phyloP scores from a whole-genome alignment of 2,797 vertebrate species.

The Parauchenoglanis ngamensis region DNA sequence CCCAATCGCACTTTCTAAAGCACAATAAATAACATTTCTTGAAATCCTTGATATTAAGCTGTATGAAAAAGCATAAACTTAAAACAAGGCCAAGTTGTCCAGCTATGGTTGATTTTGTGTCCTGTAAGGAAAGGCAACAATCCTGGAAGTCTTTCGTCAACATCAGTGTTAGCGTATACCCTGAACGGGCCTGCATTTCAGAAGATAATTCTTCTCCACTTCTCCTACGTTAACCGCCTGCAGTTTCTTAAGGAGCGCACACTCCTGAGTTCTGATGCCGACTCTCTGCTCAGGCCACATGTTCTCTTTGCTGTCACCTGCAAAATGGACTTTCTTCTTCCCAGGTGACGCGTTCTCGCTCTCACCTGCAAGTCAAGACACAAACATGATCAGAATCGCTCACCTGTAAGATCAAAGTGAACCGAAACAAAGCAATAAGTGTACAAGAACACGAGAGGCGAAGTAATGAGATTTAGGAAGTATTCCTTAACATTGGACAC shows the following conservation, averaged over 20 bases:
- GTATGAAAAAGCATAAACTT: not conserved
- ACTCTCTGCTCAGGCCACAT: conserved; percentile 46
- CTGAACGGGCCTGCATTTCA: conserved; percentile 84
- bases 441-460: not conserved
- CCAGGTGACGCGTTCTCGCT: conserved; percentile 70
- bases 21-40: conserved; percentile 9
- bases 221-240: conserved; percentile 78
- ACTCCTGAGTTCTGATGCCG: conserved; percentile 68
- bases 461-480: not conserved
- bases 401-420: not conserved
- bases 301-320: conserved; percentile 83
- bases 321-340: conserved; percentile 89
- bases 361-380: conserved; percentile 66
- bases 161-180: conserved; percentile 80
- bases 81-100: not conserved
- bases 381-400: conserved; percentile 29
- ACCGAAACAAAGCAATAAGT: not conserved
- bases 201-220: conserved; percentile 78
- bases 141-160: not conserved
- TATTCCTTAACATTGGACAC: not conserved
- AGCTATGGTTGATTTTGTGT: not conserved
- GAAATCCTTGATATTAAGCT: conserved; percentile 16
- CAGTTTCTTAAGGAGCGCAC: conserved; percentile 74
- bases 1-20: not conserved
- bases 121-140: not conserved